Conservation (phyloP, 2,797 vertebrate genomes). For the Prionace glauca region DNA sequence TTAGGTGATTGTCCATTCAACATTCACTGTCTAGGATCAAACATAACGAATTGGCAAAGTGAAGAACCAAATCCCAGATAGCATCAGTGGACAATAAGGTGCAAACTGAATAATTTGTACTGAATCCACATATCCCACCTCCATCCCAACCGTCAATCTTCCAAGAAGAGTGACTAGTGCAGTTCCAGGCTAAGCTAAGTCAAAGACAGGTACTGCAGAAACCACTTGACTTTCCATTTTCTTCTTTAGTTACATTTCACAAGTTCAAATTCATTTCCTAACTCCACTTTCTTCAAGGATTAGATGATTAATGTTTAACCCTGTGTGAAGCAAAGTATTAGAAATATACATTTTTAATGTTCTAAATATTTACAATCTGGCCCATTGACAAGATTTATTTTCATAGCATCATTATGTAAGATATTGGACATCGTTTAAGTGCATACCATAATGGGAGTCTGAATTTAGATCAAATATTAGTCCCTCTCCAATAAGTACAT, state of each 20-base stretch:
- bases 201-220: neutral
- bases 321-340: neutral
- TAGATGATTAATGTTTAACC: neutral
- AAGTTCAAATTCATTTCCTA: neutral
- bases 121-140: neutral
- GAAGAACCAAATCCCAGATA: neutral
- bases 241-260: neutral
- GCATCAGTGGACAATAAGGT: neutral
- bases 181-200: neutral
- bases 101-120: neutral
- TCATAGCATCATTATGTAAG: neutral
- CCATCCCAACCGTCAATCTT: neutral
- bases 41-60: neutral
- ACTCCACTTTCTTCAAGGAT: neutral
- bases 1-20: neutral
- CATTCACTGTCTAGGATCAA: neutral
- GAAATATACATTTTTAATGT: neutral
- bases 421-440: neutral
- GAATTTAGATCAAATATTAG: neutral
- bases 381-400: neutral
- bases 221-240: neutral
- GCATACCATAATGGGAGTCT: neutral
- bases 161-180: neutral
- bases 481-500: neutral
- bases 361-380: neutral